A percentile compares a stretch with the other conserved stretches of the same genome.
These are phyloP conservation scores for Sinocyclocheilus anshuiensis DNA, from an alignment of 2,113 vertebrate species.

Conservation along the genomic window DNA sequence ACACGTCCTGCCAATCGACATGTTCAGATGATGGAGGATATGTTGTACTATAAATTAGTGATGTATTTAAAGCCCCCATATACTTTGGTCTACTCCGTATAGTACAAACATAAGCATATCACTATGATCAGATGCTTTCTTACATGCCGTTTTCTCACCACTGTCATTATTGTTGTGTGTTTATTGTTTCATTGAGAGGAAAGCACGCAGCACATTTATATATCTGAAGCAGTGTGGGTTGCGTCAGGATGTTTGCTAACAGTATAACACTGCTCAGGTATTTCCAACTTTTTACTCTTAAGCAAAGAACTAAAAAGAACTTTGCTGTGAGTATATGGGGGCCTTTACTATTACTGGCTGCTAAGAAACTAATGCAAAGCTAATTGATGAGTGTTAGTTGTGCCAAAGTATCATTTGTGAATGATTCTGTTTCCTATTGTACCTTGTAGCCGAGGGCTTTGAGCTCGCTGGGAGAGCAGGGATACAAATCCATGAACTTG, in stretches of 20 bases:
- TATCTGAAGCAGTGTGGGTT: too few species aligned
- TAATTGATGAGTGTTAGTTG: too few species aligned
- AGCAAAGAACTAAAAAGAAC: too few species aligned
- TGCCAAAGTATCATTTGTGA: background rate
- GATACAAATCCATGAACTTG: conserved; percentile 99
- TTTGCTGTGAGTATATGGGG: too few species aligned
- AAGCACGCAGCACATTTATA: background rate
- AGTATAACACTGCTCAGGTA: too few species aligned
- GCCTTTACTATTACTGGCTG: too few species aligned
- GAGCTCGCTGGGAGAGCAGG: conserved; percentile 93
- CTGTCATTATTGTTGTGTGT: background rate
- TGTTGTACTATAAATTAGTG: background rate
- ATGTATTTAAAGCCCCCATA: background rate
- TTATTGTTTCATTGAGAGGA: background rate
- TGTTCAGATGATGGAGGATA: conserved; percentile 1
- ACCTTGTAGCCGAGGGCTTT: conserved; percentile 99
- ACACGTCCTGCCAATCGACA: conserved; percentile 83
- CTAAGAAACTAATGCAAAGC: too few species aligned
- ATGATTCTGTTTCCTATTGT: conserved; percentile 22
- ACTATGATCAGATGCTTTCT: background rate
- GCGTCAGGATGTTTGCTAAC: too few species aligned
- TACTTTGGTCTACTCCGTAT: too few species aligned
- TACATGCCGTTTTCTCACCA: background rate
- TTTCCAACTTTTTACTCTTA: too few species aligned
- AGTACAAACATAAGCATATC: background rate